phyloP scores from a whole-genome alignment of 2,113 vertebrate species.

The Rhegmatorhina hoffmannsi region DNA sequence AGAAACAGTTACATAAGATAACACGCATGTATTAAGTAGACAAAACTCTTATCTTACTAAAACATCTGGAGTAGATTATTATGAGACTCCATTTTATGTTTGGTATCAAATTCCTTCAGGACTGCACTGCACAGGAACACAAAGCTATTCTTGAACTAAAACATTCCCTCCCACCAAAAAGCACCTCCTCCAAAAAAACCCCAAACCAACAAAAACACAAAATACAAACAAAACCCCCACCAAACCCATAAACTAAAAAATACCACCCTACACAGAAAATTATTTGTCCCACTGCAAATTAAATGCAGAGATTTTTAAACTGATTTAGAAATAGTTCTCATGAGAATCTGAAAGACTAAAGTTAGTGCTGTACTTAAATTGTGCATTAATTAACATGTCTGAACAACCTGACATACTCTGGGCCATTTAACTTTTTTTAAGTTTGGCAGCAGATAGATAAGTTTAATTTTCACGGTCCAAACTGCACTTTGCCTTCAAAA shows the following conservation, averaged over 20 bases:
- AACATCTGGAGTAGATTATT: slow-evolving; percentile 55
- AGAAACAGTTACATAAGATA: not conserved
- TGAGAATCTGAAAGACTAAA: not conserved
- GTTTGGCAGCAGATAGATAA: not conserved
- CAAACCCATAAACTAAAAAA: not conserved
- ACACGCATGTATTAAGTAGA: not conserved
- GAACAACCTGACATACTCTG: not conserved
- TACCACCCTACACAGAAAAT: not conserved
- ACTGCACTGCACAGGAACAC: not conserved
- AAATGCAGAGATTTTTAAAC: not conserved
- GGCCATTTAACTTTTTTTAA: not conserved
- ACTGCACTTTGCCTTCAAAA: not conserved
- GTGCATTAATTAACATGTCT: not conserved
- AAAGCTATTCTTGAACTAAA: not conserved
- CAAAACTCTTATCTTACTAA: slow-evolving; percentile 25
- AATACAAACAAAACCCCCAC: not conserved
- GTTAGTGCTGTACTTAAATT: not conserved
- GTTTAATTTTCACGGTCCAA: not conserved
- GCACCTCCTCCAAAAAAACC: not conserved
- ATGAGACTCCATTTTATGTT: slow-evolving; percentile 43
- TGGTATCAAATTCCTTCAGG: slow-evolving; percentile 34
- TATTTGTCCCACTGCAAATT: not conserved
- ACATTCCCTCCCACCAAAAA: not conserved
- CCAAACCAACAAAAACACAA: not conserved
- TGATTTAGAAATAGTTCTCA: not conserved